Base-by-base conservation (phyloP, 92 coral and sea anemone species). In the Blastomussa wellsi region DNA sequence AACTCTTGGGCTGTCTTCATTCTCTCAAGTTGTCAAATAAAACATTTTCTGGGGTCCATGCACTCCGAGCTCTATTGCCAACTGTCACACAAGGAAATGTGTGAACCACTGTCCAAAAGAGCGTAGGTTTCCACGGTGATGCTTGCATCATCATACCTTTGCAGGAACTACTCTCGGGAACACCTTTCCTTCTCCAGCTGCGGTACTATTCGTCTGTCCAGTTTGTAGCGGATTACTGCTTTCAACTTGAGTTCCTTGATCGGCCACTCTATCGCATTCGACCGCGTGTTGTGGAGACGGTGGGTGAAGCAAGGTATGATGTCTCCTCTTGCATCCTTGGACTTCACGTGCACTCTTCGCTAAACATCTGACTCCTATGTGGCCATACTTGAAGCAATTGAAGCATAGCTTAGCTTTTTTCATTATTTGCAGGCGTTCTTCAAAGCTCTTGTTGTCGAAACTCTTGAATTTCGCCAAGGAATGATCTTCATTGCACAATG, bases 11-110 rank as follows among this genome's bases (percentile, higher is more conserved):
- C n/a, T n/a, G n/a, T n/a, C n/a, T n/a, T n/a, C 31, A 10, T 29
- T 90, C 76, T 90, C 91, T 33, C 79, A 89, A 1, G 93, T 88
- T 9, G 93, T 88, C 72, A 88, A 47, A 31, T 66, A 79, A 60
- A 88, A 83, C 0, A 38, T 69, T 39, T 52, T 82, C 74, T 55
- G 35, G 19, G 31, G 28, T 28, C 93, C 91, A 31, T 31, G 65
- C 3, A 83, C 70, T 15, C 60, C 60, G 60, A 55, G 62, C 24
- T 88, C 72, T 7, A 29, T 15, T 16, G 85, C 86, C 19, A 90
- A 42, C 79, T 53, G 68, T 79, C 76, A 41, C 93, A 88, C 64
- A 84, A 72, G 0, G 91, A 71, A 1, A 88, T 77, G 67, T 55
- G 35, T 65, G 71, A 65, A 12, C 71, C 71, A 65, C 37, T 31